Conservation (phyloP, 2,113 vertebrate genomes). For the Leptobrachium leishanense region DNA sequence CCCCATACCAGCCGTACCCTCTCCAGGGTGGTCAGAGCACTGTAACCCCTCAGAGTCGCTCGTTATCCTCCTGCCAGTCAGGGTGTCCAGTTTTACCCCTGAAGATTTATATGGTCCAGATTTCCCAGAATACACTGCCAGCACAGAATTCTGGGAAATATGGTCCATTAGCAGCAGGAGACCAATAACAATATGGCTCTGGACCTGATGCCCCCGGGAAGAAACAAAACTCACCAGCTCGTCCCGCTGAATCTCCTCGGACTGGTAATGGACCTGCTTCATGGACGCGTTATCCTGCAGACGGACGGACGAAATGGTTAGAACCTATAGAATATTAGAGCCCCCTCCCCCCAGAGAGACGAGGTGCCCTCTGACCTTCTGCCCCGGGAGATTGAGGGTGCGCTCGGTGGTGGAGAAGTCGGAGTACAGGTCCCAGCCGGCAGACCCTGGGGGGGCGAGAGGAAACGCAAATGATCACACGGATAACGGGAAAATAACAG, state of each 20-base stretch:
- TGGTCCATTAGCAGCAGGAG: no score
- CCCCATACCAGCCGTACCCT: no score
- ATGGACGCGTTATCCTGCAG: constrained; percentile 63
- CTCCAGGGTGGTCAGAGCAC: no score
- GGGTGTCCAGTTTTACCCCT: no score
- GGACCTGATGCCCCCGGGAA: neutral
- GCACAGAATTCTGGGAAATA: neutral
- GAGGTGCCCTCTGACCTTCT: constrained; percentile 48
- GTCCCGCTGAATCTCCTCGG: constrained; percentile 81
- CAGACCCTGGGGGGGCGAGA: constrained; percentile 49
- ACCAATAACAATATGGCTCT: no score
- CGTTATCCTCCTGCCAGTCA: no score
- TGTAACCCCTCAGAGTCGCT: no score
- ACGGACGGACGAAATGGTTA: neutral
- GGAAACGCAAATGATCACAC: neutral
- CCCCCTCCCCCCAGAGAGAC: neutral
- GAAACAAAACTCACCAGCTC: constrained; percentile 67
- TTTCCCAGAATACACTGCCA: neutral
- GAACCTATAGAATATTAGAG: neutral
- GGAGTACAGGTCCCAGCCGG: constrained; percentile 66
- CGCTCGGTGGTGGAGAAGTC: constrained; percentile 75
- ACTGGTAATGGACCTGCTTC: constrained; percentile 79
- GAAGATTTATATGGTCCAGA: no score
- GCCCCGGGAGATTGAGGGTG: constrained; percentile 47
- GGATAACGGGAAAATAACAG: no score